A percentile compares a stretch with the other conserved stretches of the same genome.
Conservation (phyloP, 2,888 invertebrate species). For the Eurois occulta region DNA sequence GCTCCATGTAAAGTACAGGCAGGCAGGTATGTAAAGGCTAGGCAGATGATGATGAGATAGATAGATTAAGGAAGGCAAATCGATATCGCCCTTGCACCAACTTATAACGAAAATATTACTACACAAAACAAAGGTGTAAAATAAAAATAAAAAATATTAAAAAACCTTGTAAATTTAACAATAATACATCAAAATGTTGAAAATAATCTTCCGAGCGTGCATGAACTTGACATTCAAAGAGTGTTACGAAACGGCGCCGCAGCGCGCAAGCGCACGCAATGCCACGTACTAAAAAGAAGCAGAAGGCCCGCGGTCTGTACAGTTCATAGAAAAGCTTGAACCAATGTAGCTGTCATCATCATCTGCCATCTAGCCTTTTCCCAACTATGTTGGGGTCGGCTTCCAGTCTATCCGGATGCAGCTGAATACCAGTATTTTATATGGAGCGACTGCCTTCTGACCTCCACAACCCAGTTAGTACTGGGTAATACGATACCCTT, state of each 20-base stretch:
- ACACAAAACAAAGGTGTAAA: background rate
- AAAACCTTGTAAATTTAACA: conserved; percentile 30
- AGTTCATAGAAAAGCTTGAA: background rate
- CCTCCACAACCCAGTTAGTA: background rate
- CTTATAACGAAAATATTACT: background rate
- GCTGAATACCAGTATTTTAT: background rate
- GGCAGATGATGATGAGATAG: no score
- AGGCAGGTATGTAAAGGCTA: no score
- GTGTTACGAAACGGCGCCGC: conserved; percentile 61
- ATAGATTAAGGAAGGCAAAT: background rate
- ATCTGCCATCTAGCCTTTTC: background rate
- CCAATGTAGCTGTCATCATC: background rate
- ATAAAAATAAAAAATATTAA: background rate
- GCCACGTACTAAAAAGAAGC: background rate
- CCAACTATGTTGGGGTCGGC: background rate
- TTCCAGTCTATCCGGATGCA: background rate
- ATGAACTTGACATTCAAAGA: conserved; percentile 74
- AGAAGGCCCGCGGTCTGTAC: conserved; percentile 26
- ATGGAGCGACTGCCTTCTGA: background rate
- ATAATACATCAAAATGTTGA: conserved; percentile 55
- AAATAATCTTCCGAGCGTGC: conserved; percentile 55
- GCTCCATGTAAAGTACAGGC: no score
- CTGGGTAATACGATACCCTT: background rate
- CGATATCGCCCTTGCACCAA: background rate
- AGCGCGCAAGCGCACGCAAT: conserved; percentile 23